Percentiles rank a stretch among this genome's conserved stretches.
Evolutionary conservation across 2,797 vertebrate genomes (phyloP).

Genomic region (Ispidina picta): DNA sequence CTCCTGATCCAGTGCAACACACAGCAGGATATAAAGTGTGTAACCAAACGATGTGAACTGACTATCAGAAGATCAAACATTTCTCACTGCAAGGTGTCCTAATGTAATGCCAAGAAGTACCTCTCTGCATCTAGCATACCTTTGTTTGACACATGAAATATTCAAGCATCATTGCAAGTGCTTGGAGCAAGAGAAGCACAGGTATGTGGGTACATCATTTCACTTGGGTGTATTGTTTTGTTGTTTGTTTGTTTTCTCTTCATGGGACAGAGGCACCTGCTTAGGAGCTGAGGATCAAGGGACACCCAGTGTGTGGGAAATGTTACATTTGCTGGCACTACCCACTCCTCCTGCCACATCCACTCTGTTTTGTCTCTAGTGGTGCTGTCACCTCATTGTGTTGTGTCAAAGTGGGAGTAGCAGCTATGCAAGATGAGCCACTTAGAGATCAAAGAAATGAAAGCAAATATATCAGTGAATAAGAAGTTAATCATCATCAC

Average conservation of each 20-base stretch:
- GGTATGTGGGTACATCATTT: not conserved
- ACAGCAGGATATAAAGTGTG: constrained; percentile 3
- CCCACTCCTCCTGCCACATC: not conserved
- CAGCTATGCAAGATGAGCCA: not conserved
- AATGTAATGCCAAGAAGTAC: not conserved
- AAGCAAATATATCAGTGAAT: not conserved
- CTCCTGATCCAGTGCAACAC: not conserved
- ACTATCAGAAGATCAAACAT: constrained; percentile 33
- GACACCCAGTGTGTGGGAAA: not conserved
- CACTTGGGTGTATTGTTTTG: not conserved
- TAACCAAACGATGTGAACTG: not conserved
- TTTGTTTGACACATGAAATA: constrained; percentile 35
- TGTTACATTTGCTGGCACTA: not conserved
- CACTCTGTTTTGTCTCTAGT: not conserved
- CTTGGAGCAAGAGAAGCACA: not conserved
- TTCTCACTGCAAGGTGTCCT: constrained; percentile 13
- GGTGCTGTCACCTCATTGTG: not conserved
- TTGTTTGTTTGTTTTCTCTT: not conserved
- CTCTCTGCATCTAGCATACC: not conserved
- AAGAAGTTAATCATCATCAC: not conserved
- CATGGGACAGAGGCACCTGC: not conserved
- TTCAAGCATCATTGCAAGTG: not conserved
- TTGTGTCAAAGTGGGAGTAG: not conserved
- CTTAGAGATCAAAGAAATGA: not conserved
- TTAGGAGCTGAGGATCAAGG: not conserved